Evolutionary conservation across 2,797 vertebrate species (phyloP), one percentile per base, ranked within the genome.

Genomic region (Chlorospingus flavigularis): DNA sequence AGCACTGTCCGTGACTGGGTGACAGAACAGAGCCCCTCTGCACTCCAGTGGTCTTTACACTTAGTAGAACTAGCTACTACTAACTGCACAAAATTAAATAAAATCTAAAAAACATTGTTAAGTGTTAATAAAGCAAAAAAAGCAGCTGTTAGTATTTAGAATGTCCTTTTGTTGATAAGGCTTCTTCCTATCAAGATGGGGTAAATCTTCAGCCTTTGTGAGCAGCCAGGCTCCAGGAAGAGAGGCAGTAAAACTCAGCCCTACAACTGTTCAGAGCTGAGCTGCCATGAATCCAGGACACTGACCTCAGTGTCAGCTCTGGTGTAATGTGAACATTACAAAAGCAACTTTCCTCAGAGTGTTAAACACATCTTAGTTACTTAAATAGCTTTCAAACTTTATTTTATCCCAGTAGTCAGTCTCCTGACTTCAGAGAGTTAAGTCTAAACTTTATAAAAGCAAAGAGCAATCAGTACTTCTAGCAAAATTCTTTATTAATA

Each of bases 401-500:
- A 23, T 39, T 82, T 80, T 66, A 51, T 57, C 55, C 37, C 17
- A 39, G n/a, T n/a, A 74, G 43, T 61, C 58, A 40, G 28, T 30
- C 60, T 40, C 11, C n/a, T 73, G 55, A 73, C 39, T 75, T 81
- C 19, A 66, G 30, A 30, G 6, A 68, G 11, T 53, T 48, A 45
- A 51, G 8, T 16, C 20, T 65, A 19, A 90, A 84, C 20, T 57
- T 71, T 10, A 60, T 26, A 73, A 87, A 96, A 85, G 35, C 28
- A 58, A 75, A 33, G 66, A 88, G 70, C 62, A 87, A 63, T 33
- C 65, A 61, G 75, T 77, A 65, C 28, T 82, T 87, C 35, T 94
- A 87, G 78, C 50, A 95, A 85, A 93, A 63, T 28, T 66, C 68
- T 96, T 96, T 95, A 95, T 96, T 97, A 84, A 67, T 94, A 82